A percentile compares a stretch with the other conserved stretches of the same genome.
phyloP scores from a whole-genome alignment of 2,888 invertebrate genomes.

The Tenthredo scrophulariae region DNA sequence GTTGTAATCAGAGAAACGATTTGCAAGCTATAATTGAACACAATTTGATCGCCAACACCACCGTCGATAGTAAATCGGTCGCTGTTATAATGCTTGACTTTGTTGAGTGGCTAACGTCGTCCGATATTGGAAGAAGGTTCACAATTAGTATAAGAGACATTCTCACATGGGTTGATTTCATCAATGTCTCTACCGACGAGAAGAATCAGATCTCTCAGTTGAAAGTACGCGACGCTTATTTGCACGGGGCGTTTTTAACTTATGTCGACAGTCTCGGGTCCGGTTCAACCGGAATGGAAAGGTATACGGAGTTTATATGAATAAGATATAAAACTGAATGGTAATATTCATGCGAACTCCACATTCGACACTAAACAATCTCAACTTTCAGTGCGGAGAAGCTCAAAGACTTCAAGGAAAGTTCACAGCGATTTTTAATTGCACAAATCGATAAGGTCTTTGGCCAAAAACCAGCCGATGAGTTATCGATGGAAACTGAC shows the following conservation, averaged over 20 bases:
- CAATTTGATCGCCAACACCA: slow-evolving; percentile 83
- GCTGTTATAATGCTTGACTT: slow-evolving; percentile 89
- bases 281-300: slow-evolving; percentile 87
- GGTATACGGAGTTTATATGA: slow-evolving; percentile 77
- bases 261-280: slow-evolving; percentile 95
- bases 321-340: not conserved
- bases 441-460: slow-evolving; percentile 78
- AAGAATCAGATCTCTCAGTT: slow-evolving; percentile 66
- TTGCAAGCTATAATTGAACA: slow-evolving; percentile 89
- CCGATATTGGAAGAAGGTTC: slow-evolving; percentile 87
- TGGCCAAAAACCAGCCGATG: slow-evolving; percentile 54
- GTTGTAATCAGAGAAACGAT: slow-evolving; percentile 86
- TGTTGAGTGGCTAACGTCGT: slow-evolving; percentile 86
- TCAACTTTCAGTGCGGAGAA: slow-evolving; percentile 70
- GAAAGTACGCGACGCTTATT: slow-evolving; percentile 84
- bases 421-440: slow-evolving; percentile 81
- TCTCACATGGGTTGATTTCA: slow-evolving; percentile 94
- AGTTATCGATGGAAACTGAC: slow-evolving; percentile 56
- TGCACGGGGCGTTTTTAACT: slow-evolving; percentile 95
- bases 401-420: slow-evolving; percentile 76
- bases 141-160: slow-evolving; percentile 95
- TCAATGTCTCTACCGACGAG: slow-evolving; percentile 82
- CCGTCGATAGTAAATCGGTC: slow-evolving; percentile 81
- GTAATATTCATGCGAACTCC: not conserved
- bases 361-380: slow-evolving; percentile 42